phyloP scores from a whole-genome alignment of 2,888 invertebrate species.

The Ashinkailepas kermadecensis region DNA sequence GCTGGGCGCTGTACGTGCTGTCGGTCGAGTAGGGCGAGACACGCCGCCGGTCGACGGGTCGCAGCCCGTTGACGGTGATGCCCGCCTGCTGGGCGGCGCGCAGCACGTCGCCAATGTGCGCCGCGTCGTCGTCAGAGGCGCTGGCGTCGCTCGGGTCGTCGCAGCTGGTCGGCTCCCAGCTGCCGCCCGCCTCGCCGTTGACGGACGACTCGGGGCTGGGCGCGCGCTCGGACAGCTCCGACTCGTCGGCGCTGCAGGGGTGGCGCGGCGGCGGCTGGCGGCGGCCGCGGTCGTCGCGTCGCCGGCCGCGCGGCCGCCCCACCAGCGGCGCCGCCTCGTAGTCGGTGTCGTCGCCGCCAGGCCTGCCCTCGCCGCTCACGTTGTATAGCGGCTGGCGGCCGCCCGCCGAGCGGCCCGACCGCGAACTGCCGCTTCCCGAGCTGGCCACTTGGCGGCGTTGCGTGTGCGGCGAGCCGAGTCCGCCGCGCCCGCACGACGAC shows the following conservation, averaged over 20 bases:
- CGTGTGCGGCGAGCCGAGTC: neutral
- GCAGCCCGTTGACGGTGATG: neutral
- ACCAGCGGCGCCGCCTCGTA: conserved; percentile 5
- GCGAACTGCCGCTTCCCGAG: neutral
- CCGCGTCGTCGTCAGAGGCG: neutral
- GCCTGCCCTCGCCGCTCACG: neutral
- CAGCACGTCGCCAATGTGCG: neutral
- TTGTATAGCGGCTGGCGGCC: conserved; percentile 16
- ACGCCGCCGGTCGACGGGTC: neutral
- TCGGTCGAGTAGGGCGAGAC: neutral
- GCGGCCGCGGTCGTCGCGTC: neutral
- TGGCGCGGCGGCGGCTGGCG: neutral
- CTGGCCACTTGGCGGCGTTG: conserved; percentile 5
- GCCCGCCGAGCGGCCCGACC: neutral
- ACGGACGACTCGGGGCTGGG: neutral
- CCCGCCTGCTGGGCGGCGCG: conserved; percentile 3
- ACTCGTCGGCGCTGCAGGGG: neutral
- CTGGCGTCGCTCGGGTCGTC: neutral
- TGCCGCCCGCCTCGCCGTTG: conserved; percentile 17
- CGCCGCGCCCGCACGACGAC: neutral
- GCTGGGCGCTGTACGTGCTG: neutral
- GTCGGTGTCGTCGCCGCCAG: neutral
- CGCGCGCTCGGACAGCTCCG: neutral
- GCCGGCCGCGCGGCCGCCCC: neutral
- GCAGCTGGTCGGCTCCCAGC: conserved; percentile 16